These are phyloP conservation scores for Indri indri DNA, from an alignment of 2,113 vertebrate species.

Conservation along the genomic window DNA sequence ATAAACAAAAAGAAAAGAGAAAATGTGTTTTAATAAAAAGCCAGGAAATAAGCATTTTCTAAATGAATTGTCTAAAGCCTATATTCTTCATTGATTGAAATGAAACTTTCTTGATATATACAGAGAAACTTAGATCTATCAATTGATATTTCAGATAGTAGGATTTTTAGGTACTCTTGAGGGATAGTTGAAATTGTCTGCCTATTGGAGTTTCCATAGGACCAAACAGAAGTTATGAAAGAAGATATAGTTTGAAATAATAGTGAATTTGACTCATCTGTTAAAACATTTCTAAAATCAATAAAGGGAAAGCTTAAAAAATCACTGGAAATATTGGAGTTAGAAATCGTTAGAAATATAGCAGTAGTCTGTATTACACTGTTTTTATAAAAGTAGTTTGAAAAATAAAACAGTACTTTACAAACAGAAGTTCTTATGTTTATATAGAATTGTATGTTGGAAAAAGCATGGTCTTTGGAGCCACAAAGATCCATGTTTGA, in stretches of 20 bases:
- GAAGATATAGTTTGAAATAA: background rate
- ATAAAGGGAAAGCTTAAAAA: background rate
- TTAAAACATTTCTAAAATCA: slow-evolving; percentile 21
- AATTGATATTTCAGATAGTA: background rate
- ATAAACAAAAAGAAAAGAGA: slow-evolving; percentile 13
- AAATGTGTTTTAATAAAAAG: slow-evolving; percentile 18
- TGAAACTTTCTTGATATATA: background rate
- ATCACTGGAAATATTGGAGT: background rate
- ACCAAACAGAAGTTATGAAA: background rate
- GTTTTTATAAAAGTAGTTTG: background rate
- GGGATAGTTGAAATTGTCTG: background rate
- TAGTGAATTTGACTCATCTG: background rate
- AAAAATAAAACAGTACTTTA: background rate
- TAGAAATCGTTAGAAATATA: too few relatives aligned
- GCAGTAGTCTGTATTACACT: background rate
- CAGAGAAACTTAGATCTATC: background rate
- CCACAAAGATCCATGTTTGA: background rate
- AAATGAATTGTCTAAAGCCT: background rate
- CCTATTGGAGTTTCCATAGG: background rate
- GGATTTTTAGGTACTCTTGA: background rate
- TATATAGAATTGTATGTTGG: background rate
- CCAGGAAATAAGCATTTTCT: background rate
- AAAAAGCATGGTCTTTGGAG: background rate
- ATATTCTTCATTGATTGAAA: background rate
- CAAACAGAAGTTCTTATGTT: background rate